Percentiles rank a stretch among this genome's conserved stretches.
Evolutionary conservation across 1,140 invertebrate genomes (phyloP).

Genomic region (Caenorhabditis inopinata): DNA sequence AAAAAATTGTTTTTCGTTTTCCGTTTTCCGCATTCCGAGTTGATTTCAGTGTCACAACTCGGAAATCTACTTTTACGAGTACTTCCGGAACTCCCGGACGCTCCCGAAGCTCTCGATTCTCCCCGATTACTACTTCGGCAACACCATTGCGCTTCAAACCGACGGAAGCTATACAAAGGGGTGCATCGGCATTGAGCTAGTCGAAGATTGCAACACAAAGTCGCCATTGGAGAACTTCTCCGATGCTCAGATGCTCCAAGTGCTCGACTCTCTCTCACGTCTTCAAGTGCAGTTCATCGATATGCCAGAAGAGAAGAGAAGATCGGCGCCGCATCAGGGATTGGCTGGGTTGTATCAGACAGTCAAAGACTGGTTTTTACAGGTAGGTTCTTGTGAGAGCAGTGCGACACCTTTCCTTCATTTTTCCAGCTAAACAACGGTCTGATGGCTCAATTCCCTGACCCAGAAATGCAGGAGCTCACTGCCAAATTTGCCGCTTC

Average conservation of each 20-base stretch:
- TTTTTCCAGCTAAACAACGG: not conserved
- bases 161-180: conserved; percentile 1
- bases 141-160: not conserved
- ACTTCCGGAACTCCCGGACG: not conserved
- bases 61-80: conserved; percentile 6
- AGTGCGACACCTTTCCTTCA: too few relatives aligned
- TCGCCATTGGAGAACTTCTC: not conserved
- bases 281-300: not conserved
- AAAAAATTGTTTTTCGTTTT: too few relatives aligned
- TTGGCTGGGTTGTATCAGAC: not conserved
- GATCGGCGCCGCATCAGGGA: not conserved
- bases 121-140: conserved; percentile 8
- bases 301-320: not conserved
- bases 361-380: not conserved
- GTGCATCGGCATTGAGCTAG: not conserved
- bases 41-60: conserved; percentile 18
- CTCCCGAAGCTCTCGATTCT: not conserved
- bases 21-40: not conserved
- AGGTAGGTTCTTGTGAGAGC: too few relatives aligned
- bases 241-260: not conserved
- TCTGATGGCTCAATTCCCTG: not conserved
- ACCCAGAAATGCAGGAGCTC: not conserved
- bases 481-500: not conserved
- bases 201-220: not conserved
- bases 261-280: not conserved